Evolutionary conservation across 1,140 invertebrate genomes (phyloP), one percentile per base, ranked within the genome.

Genomic region (Theocolax elegans): DNA sequence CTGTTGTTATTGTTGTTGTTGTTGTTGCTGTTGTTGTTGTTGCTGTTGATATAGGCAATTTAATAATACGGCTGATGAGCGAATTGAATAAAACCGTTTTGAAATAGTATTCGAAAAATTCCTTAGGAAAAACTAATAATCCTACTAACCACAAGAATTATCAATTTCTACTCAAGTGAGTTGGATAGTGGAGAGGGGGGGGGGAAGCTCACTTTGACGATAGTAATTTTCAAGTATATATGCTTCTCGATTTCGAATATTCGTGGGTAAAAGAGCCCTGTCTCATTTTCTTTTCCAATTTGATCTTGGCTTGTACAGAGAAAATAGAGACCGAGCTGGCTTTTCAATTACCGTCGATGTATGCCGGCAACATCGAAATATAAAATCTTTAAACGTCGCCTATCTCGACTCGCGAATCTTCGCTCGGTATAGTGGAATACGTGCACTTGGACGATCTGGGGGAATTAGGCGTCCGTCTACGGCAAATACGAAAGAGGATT

Each of bases 261-360:
- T 23, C 29, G 35, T 19, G 17, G 17, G 40, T 40, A 17, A 10
- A 8, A 25, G 38, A 25, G 38, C 19, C 51, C 49, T 35, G 27
- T 44, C 51, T 66, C 51, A 44, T 58, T 48, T 58, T 17, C 42
- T 31, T 25, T 67, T 58, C 29, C 65, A 67, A 67, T 67, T 67
- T 23, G 21, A 48, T 12, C 38, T 59, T 23, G 29, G 7, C 31
- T 10, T 40, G 40, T 40, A 40, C 29, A 29, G 15, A 31, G n/a
- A 27, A 25, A 1, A 44, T 27, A 17, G 12, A n/a, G 3, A 15
- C 21, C 40, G 53, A 9, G 40, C 25, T 12, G 27, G 51, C 38
- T 66, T 67, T 67, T 67, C 65, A 67, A 67, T 67, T 67, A 67
- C 54, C 38, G 25, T 38, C 4, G 27, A 58, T 35, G 53, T 10